phyloP scores from a whole-genome alignment of 2,888 invertebrate species.

The Plebejus anna region DNA sequence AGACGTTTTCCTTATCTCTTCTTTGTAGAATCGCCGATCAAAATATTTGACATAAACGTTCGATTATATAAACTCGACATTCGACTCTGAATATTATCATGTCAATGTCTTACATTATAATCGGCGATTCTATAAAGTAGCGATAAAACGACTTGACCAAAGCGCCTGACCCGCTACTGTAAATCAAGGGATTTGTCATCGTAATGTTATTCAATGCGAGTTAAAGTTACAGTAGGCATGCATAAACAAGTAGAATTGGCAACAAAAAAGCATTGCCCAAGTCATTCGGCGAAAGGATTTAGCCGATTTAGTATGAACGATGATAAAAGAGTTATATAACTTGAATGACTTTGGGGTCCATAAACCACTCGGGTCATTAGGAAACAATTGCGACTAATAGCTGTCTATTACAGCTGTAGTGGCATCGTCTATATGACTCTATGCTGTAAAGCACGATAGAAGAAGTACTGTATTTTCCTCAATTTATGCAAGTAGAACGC shows the following conservation, averaged over 20 bases:
- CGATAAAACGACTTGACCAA: no score
- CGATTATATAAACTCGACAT: no score
- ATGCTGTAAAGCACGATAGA: background rate
- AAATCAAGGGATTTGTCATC: background rate
- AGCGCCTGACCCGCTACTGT: no score
- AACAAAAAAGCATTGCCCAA: conserved; percentile 36
- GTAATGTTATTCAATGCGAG: conserved; percentile 33
- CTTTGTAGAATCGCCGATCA: no score
- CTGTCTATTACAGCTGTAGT: background rate
- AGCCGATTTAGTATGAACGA: conserved; percentile 31
- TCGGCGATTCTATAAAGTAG: no score
- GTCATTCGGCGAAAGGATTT: conserved; percentile 30
- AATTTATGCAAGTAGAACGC: background rate
- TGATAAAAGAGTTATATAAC: conserved; percentile 23
- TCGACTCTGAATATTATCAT: no score
- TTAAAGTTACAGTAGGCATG: conserved; percentile 32
- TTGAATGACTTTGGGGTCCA: background rate
- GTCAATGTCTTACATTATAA: no score
- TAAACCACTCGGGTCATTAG: background rate
- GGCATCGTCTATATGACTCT: background rate
- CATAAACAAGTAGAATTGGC: conserved; percentile 36
- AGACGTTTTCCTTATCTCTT: no score
- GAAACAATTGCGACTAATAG: conserved; percentile 8
- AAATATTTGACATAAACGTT: no score
- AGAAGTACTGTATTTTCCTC: no score